Base-by-base conservation (phyloP, 2,888 invertebrate species). In the Mycogona germanica region DNA sequence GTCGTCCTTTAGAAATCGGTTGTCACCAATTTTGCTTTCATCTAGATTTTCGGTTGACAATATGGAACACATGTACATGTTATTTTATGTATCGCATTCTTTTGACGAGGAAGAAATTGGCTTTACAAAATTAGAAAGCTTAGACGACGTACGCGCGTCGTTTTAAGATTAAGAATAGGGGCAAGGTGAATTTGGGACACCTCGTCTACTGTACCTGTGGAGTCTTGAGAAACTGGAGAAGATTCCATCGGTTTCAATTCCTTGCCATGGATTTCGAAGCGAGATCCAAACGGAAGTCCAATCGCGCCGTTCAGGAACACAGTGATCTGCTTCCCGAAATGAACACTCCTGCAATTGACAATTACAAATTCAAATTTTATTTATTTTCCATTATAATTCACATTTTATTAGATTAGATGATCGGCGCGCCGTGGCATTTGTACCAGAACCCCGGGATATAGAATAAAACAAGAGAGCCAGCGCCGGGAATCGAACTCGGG, bases 1-100 rank as follows among this genome's bases (percentile, higher is more conserved):
- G 65, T 78, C 82, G 65, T 88, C 89, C 21, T 76, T 71, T 52
- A 95, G 84, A 62, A 85, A 78, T 58, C 93, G 76, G 67, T 95
- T 95, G 66, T 95, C 95, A 49, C 60, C 51, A 1, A 14, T 17
- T n/a, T 48, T 35, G 5, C 41, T n/a, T 12, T 7, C 25, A 9
- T 41, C 41, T 41, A n/a, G n/a, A n/a, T n/a, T n/a, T n/a, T n/a
- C n/a, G n/a, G n/a, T n/a, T n/a, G n/a, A n/a, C 35, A 35, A 35
- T 35, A 9, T 35, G 14, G 35, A 9, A 12, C 35, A 12, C 35
- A 9, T 35, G 35, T 35, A 35, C 35, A 35, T 35, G 9, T 35
- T 35, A 35, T 35, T n/a, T n/a, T n/a, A n/a, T n/a, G n/a, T n/a
- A n/a, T n/a, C n/a, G n/a, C n/a, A n/a, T n/a, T n/a, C n/a, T n/a